phyloP scores from a whole-genome alignment of 53 echinoderm and acorn worm species.

The Mesocentrotus franciscanus region DNA sequence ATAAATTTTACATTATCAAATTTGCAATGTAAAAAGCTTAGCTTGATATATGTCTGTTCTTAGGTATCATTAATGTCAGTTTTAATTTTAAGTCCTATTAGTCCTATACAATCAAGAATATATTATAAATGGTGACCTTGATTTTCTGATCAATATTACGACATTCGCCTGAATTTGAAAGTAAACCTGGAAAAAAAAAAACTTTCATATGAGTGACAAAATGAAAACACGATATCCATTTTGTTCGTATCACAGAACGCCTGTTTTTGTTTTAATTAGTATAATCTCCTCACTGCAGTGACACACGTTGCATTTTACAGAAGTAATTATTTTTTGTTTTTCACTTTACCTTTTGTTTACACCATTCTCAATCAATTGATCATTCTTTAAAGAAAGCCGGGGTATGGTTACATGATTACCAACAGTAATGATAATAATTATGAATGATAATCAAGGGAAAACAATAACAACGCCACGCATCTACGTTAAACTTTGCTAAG shows the following conservation, averaged over 20 bases:
- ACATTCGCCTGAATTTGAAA: background rate
- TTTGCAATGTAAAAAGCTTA: too few relatives aligned
- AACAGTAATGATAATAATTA: background rate
- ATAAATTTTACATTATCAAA: too few relatives aligned
- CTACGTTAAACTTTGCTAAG: background rate
- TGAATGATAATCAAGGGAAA: background rate
- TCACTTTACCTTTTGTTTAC: background rate
- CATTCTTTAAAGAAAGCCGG: background rate
- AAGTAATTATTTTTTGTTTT: background rate
- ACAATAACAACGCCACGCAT: background rate
- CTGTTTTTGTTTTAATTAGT: conserved; percentile 8
- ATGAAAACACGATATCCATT: background rate
- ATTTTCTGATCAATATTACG: too few relatives aligned
- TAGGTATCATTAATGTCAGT: too few relatives aligned
- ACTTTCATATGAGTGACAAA: background rate
- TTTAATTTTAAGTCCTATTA: too few relatives aligned
- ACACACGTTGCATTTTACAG: conserved; percentile 42
- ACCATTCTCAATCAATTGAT: background rate
- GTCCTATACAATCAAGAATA: too few relatives aligned
- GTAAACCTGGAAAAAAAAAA: background rate
- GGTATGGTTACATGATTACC: background rate
- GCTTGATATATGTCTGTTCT: too few relatives aligned
- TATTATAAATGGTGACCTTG: too few relatives aligned
- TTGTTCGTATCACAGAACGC: conserved; percentile 39
- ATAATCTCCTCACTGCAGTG: conserved; percentile 40